These are phyloP conservation scores for Agrypnus murinus DNA, from an alignment of 2,888 invertebrate genomes.

Conservation along the genomic window DNA sequence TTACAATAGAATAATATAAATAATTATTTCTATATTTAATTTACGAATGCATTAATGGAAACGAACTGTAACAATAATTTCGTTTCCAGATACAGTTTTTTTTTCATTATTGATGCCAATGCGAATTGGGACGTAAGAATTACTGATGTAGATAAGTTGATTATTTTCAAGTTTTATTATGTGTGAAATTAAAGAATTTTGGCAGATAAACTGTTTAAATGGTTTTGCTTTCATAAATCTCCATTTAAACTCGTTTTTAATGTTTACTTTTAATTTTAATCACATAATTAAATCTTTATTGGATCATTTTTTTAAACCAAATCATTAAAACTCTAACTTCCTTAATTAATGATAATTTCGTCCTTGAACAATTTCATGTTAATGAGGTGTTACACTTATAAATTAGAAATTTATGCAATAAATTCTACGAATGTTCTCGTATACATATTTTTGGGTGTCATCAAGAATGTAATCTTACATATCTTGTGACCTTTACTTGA, in stretches of 20 bases:
- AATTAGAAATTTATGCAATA: too few relatives aligned
- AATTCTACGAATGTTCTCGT: too few relatives aligned
- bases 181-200: slow-evolving; percentile 7
- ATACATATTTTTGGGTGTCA: slow-evolving; percentile 16
- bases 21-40: too few relatives aligned
- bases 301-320: too few relatives aligned
- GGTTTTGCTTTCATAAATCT: slow-evolving; percentile 21
- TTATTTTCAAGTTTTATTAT: slow-evolving; percentile 5
- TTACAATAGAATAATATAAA: too few relatives aligned
- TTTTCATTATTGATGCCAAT: slow-evolving; percentile 5
- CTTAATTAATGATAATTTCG: too few relatives aligned
- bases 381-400: too few relatives aligned
- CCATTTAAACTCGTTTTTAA: not conserved
- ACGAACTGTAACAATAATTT: not conserved
- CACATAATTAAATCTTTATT: too few relatives aligned
- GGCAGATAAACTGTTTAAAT: not conserved
- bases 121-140: slow-evolving; percentile 19
- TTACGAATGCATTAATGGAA: too few relatives aligned
- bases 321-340: too few relatives aligned
- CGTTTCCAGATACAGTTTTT: slow-evolving; percentile 10
- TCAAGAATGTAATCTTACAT: slow-evolving; percentile 11
- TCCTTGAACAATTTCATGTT: too few relatives aligned
- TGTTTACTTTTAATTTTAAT: too few relatives aligned
- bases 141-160: slow-evolving; percentile 5
- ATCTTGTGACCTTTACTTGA: slow-evolving; percentile 18